Evolutionary conservation across 2,797 vertebrate species (phyloP).

Genomic region (Falco columbarius): DNA sequence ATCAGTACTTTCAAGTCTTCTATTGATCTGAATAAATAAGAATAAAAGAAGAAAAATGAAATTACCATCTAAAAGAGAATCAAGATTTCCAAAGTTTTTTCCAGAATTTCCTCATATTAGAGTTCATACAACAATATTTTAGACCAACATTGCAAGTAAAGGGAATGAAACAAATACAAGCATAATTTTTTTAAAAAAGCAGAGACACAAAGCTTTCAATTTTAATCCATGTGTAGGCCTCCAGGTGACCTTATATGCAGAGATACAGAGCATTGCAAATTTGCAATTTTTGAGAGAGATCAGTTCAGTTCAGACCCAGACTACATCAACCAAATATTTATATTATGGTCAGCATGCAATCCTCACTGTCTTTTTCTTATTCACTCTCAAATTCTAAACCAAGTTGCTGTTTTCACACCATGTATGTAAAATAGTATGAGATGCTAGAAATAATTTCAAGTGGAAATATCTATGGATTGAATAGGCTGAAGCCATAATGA

Average conservation of each 20-base stretch:
- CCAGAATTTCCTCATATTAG: background rate
- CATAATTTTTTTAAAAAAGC: background rate
- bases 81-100: background rate
- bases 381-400: background rate
- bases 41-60: background rate
- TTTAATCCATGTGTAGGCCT: background rate
- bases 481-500: background rate
- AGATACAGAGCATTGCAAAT: background rate
- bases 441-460: background rate
- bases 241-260: background rate
- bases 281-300: background rate
- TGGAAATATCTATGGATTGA: background rate
- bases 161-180: background rate
- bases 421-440: background rate
- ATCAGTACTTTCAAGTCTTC: background rate
- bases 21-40: background rate
- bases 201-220: background rate
- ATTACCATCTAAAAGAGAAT: background rate
- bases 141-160: background rate
- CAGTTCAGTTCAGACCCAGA: background rate
- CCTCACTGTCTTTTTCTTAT: background rate
- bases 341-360: background rate
- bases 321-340: background rate
- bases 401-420: background rate
- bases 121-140: background rate